Base-by-base conservation (phyloP, 2,888 invertebrate species). In the Drosophila testacea region DNA sequence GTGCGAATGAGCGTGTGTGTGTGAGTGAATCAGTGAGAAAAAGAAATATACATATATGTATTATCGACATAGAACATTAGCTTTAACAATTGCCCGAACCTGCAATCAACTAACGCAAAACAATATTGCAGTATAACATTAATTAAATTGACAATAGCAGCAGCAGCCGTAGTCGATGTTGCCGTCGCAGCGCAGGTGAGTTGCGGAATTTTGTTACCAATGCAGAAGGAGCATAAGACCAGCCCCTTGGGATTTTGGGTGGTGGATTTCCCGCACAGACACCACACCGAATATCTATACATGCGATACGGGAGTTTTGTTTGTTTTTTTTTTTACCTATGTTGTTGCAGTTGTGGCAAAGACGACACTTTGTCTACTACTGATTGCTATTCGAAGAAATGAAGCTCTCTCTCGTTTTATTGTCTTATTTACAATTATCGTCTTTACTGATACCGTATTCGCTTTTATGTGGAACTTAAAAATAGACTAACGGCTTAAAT, bases 121-220 rank as follows among this genome's bases (percentile, higher is more conserved):
- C 41, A 39, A 36, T 4, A 4, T 6, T 47, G 16, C 39, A 47
- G 13, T 16, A 59, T 34, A 65, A 39, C 44, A 52, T 34, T 13
- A 34, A 16, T 60, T 38, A 30, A 46, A 52, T 7, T 22, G 52
- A 41, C 42, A 55, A 44, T 41, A 42, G 51, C 47, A 57, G 51
- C 56, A 57, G 51, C 38, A 50, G 64, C 57, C 60, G 57, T 11
- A 56, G 61, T 60, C 55, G 57, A 39, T 59, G 55, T 61, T 50
- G 66, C 41, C 7, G 62, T 47, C 61, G 54, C 65, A 79, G 79
- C 59, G 64, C 87, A 83, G 83, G 83, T 83, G 69, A 83, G 83
- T 83, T 84, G 73, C 46, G 83, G 83, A 83, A 83, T 87, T 83
- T 69, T 75, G 81, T 72, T 83, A 71, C 61, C 61, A 71, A 65